Conservation (phyloP, 2,113 vertebrate species). For the Pyrgilauda ruficollis region DNA sequence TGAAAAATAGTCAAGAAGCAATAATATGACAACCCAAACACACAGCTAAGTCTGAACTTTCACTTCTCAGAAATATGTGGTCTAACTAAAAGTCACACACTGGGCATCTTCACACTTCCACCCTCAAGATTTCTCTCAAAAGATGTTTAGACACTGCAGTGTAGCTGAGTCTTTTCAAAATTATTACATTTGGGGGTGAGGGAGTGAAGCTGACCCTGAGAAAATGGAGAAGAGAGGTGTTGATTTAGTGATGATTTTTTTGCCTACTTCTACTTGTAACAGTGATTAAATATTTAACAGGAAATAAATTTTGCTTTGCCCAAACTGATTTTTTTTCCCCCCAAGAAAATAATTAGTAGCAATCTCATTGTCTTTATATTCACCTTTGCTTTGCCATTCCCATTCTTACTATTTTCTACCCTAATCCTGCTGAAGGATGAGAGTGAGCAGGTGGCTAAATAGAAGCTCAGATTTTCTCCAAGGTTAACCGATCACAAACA, state of each 20-base stretch:
- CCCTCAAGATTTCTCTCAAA: not conserved
- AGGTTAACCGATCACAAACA: not conserved
- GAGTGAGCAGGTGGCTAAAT: not conserved
- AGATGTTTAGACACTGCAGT: rapidly evolving
- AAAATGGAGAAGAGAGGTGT: rapidly evolving
- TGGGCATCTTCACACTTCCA: not conserved
- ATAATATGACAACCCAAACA: not conserved
- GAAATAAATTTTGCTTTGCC: not conserved
- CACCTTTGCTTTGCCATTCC: not conserved
- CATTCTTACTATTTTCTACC: not conserved
- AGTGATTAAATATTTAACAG: not conserved
- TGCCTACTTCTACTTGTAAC: not conserved
- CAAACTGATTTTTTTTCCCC: not conserved
- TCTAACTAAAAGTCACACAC: not conserved
- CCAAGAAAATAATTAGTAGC: not conserved
- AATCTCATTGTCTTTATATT: not conserved
- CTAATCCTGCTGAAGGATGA: not conserved
- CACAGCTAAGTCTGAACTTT: not conserved
- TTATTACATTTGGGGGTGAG: rapidly evolving
- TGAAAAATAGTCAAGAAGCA: not conserved
- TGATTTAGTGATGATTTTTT: not conserved
- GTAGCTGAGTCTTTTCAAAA: not conserved
- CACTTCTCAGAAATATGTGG: not conserved
- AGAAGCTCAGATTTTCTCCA: not conserved
- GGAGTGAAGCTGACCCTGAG: not conserved